These are phyloP conservation scores for Arenaria interpres DNA, from an alignment of 2,113 vertebrate species.

Conservation along the genomic window DNA sequence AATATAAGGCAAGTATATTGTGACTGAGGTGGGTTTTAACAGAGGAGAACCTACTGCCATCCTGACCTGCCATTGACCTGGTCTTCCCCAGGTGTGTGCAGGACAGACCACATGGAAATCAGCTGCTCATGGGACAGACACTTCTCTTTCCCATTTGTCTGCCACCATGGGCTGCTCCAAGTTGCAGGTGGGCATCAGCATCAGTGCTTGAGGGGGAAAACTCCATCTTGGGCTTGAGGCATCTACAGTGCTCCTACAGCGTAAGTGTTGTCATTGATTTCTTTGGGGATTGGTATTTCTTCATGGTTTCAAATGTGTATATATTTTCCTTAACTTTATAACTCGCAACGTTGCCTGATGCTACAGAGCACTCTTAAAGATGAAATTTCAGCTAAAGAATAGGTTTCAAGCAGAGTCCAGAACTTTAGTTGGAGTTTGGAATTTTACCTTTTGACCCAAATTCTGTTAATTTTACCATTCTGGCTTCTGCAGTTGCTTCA, in stretches of 20 bases:
- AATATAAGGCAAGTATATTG: not conserved
- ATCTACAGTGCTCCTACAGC: not conserved
- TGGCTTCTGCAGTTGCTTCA: not conserved
- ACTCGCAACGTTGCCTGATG: not conserved
- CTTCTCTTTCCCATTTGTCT: not conserved
- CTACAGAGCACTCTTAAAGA: not conserved
- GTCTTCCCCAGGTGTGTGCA: not conserved
- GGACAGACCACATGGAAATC: not conserved
- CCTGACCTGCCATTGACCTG: fast-evolving
- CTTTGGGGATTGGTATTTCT: not conserved
- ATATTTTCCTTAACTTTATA: not conserved
- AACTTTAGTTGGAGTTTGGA: not conserved
- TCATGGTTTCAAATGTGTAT: not conserved
- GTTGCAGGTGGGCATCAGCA: not conserved
- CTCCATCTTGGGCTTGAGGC: not conserved
- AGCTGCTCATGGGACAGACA: not conserved
- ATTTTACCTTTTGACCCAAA: not conserved
- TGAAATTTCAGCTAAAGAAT: not conserved
- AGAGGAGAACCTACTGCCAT: not conserved
- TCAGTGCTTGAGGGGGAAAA: not conserved
- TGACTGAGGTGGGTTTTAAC: not conserved
- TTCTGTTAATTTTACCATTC: not conserved
- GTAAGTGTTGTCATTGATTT: not conserved
- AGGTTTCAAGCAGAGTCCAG: not conserved
- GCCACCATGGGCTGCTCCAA: not conserved